Percentiles rank a stretch among this genome's conserved stretches.
Evolutionary conservation across 2,113 vertebrate species (phyloP).

Genomic region (Erythrolamprus reginae): DNA sequence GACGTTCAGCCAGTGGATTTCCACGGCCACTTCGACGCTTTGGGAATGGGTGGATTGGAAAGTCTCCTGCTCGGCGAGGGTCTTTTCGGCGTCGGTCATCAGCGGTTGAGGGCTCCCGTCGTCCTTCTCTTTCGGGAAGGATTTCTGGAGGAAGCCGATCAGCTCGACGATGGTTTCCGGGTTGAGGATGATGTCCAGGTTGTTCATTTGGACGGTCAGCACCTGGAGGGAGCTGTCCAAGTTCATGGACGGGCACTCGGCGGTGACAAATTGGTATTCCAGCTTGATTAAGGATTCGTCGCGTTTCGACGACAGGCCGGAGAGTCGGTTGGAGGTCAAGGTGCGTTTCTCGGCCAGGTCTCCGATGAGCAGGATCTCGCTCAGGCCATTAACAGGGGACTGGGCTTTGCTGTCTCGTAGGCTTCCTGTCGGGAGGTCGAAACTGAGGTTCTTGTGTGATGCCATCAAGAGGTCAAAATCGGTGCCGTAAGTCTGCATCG

Average conservation of each 20-base stretch:
- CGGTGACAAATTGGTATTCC: constrained; percentile 97
- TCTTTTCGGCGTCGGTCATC: constrained; percentile 62
- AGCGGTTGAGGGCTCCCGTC: constrained; percentile 75
- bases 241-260: constrained; percentile 94
- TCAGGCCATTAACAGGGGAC: constrained; percentile 71
- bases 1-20: constrained; percentile 92
- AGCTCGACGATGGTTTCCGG: constrained; percentile 97
- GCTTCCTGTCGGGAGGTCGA: constrained; percentile 91
- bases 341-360: constrained; percentile 18
- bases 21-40: constrained; percentile 90
- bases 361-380: not conserved
- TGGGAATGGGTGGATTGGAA: constrained; percentile 87
- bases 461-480: constrained; percentile 97
- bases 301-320: constrained; percentile 63
- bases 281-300: constrained; percentile 92
- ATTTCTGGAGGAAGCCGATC: constrained; percentile 93
- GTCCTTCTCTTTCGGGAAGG: constrained; percentile 90
- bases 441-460: constrained; percentile 94
- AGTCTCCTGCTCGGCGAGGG: constrained; percentile 66
- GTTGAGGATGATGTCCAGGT: constrained; percentile 95
- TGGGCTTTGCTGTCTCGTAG: constrained; percentile 86
- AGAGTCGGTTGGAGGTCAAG: constrained; percentile 2
- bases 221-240: constrained; percentile 92
- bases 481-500: constrained; percentile 91
- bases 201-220: constrained; percentile 91